phyloP scores from a whole-genome alignment of 2,797 vertebrate genomes.

The Mormyrus proboscirostris region DNA sequence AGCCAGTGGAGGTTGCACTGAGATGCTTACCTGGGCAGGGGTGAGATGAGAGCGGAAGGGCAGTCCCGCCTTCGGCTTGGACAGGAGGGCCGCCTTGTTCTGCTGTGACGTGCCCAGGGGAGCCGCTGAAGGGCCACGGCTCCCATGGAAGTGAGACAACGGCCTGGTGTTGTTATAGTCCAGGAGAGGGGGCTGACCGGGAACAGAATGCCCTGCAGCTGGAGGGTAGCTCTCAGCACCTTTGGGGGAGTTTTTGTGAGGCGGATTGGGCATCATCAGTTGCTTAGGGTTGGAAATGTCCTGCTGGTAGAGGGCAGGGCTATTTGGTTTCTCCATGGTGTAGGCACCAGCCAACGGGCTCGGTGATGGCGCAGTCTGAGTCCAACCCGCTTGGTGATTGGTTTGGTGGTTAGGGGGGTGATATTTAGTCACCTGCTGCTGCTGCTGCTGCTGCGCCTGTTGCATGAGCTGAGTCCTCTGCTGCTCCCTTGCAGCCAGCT shows the following conservation, averaged over 20 bases:
- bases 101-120: constrained; percentile 50
- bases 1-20: not conserved
- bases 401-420: constrained; percentile 68
- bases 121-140: constrained; percentile 47
- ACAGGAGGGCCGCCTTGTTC: constrained; percentile 72
- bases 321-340: constrained; percentile 80
- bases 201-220: constrained; percentile 56
- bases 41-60: constrained; percentile 70
- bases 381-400: constrained; percentile 70
- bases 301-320: constrained; percentile 76
- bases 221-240: constrained; percentile 68
- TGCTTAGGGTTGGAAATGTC: constrained; percentile 81
- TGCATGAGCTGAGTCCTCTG: constrained; percentile 78
- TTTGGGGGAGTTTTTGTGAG: constrained; percentile 80
- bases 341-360: constrained; percentile 71
- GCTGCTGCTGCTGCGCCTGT: constrained; percentile 46
- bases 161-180: constrained; percentile 93
- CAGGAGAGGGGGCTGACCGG: constrained; percentile 62
- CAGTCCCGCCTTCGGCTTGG: constrained; percentile 77
- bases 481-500: constrained; percentile 84
- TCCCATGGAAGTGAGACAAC: constrained; percentile 85
- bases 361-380: constrained; percentile 70
- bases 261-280: constrained; percentile 66
- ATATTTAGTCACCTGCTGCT: constrained; percentile 47
- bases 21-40: constrained; percentile 71